A percentile compares a stretch with the other conserved stretches of the same genome.
phyloP scores from a whole-genome alignment of 2,888 invertebrate genomes.

The Lordiphosa andalusiaca region DNA sequence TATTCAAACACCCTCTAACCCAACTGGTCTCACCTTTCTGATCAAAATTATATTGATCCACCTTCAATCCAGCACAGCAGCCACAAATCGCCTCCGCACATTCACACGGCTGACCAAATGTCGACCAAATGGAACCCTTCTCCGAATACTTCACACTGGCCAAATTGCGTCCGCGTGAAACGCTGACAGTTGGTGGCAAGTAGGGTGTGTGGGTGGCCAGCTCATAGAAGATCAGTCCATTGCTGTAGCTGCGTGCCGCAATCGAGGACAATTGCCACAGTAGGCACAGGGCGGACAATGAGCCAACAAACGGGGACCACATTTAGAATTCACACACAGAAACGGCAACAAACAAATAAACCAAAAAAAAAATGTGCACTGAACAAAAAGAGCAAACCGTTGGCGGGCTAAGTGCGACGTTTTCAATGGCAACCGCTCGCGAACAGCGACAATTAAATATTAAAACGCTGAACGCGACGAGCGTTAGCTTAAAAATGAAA shows the following conservation, averaged over 20 bases:
- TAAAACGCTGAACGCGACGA: slow-evolving; percentile 71
- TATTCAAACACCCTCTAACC: too few species aligned
- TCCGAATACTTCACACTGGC: slow-evolving; percentile 68
- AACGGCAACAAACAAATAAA: background rate
- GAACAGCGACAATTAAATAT: slow-evolving; percentile 77
- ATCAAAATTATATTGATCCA: slow-evolving; percentile 83
- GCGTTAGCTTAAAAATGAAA: slow-evolving; percentile 79
- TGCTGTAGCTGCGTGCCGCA: slow-evolving; percentile 73
- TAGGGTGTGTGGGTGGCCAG: slow-evolving; percentile 60
- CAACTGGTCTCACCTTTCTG: slow-evolving; percentile 76
- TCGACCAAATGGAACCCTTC: slow-evolving; percentile 77
- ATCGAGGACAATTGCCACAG: background rate
- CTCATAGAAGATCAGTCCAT: slow-evolving; percentile 76
- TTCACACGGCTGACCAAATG: slow-evolving; percentile 78
- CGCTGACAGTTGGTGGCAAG: slow-evolving; percentile 77
- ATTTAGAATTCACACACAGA: slow-evolving; percentile 14
- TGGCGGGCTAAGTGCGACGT: slow-evolving; percentile 8
- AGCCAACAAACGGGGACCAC: slow-evolving; percentile 7
- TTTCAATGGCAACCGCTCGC: slow-evolving; percentile 65
- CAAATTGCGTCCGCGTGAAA: slow-evolving; percentile 71
- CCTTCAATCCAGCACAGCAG: slow-evolving; percentile 88
- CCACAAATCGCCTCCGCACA: slow-evolving; percentile 84
- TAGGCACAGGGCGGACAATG: background rate
- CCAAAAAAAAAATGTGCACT: slow-evolving; percentile 5
- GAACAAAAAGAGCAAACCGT: slow-evolving; percentile 15